phyloP scores from a whole-genome alignment of 2,113 vertebrate species.

The Eudyptes chrysolophus region DNA sequence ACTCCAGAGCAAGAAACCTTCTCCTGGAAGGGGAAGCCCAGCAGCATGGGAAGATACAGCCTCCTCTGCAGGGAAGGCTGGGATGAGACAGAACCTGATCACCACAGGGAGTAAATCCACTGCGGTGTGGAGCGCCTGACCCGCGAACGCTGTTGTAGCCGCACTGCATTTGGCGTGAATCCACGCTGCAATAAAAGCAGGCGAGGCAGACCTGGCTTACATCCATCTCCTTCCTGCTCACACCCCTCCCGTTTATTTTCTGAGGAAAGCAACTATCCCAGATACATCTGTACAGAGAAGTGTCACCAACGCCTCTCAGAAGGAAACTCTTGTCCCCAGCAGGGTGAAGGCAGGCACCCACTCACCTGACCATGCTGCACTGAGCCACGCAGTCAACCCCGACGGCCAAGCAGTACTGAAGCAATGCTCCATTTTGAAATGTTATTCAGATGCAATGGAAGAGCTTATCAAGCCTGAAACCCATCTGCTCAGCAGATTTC shows the following conservation, averaged over 20 bases:
- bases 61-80: neutral
- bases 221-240: neutral
- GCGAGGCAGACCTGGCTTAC: neutral
- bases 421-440: neutral
- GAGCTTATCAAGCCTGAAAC: neutral
- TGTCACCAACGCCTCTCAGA: neutral
- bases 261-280: neutral
- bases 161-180: rapidly evolving
- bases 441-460: neutral
- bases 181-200: neutral
- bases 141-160: rapidly evolving
- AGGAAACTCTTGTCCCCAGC: neutral
- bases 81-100: neutral
- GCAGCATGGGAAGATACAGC: neutral
- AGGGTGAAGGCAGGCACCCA: neutral
- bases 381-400: rapidly evolving
- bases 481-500: neutral
- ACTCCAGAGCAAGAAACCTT: neutral
- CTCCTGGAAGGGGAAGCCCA: neutral
- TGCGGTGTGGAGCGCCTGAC: neutral
- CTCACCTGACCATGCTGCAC: neutral
- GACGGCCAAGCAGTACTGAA: neutral
- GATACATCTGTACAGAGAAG: neutral
- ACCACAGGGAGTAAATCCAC: rapidly evolving
- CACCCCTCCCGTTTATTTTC: neutral